These are phyloP conservation scores for Lasioglossum leucozonium DNA, from an alignment of 2,888 invertebrate genomes.

Conservation along the genomic window DNA sequence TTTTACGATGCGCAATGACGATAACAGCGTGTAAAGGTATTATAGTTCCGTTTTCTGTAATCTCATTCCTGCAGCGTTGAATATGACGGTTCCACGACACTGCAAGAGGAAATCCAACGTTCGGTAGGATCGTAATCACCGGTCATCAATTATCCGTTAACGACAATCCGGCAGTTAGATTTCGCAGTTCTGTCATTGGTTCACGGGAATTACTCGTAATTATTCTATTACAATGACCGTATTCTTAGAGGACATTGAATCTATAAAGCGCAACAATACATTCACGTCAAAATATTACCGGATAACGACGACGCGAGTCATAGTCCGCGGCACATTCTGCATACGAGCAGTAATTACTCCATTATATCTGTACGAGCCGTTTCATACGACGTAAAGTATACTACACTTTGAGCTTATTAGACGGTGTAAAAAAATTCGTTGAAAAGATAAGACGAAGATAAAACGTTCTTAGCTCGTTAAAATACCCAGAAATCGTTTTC, in stretches of 20 bases:
- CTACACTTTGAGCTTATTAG: background rate
- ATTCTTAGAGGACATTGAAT: conserved; percentile 7
- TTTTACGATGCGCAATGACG: too few species aligned
- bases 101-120: background rate
- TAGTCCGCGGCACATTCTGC: background rate
- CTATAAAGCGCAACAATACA: conserved; percentile 9
- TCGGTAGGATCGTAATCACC: background rate
- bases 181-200: conserved; percentile 11
- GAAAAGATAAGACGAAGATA: background rate
- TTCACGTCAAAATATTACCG: background rate
- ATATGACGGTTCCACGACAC: background rate
- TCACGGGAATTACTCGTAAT: conserved; percentile 15
- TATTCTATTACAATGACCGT: conserved; percentile 8
- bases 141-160: conserved; percentile 12
- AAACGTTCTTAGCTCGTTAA: background rate
- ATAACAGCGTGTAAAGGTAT: background rate
- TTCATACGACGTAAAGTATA: background rate
- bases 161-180: background rate
- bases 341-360: background rate
- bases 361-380: background rate
- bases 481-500: too few species aligned
- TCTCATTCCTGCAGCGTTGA: background rate
- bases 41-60: background rate
- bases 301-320: conserved; percentile 1
- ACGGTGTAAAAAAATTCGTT: background rate